Evolutionary conservation across 2,113 vertebrate genomes (phyloP), one percentile per base, ranked within the genome.

Genomic region (Capricornis sumatraensis): DNA sequence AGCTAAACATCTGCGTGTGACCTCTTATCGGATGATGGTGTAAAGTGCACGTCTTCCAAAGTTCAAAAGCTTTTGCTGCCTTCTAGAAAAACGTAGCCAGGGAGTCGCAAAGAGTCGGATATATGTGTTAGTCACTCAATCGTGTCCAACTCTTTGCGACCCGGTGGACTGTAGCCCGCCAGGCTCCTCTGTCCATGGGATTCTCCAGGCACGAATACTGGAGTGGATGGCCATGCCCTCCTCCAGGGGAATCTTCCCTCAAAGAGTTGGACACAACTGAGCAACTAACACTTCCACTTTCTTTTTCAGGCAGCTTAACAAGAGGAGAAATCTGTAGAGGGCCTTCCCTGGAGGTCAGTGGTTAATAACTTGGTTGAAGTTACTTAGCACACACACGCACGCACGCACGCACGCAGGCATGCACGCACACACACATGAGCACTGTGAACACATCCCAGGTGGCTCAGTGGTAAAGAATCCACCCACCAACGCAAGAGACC

Each of bases 91-190:
- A 50, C 3, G 3, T 2, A 43, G 23, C 23, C 12, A 27, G 11
- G 23, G 36, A 3, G 71, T 76, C 11, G 0, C 12, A 25, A 76
- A 43, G 71, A 76, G 71, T 13, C 1, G 0, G 36, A 43, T 25
- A 6, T 23, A 19, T 23, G n/a, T 71, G 67, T 23, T 40, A 23
- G n/a, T 40, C 10, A 40, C 67, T 12, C n/a, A 6, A 19, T 23
- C 4, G 10, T 71, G 67, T 36, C 67, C 67, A 23, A 23, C n/a
- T 71, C 67, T 71, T 40, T 23, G 67, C 5, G 0, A 40, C 9
- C 4, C 10, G 0, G 4, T 71, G n/a, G n/a, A 12, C n/a, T 23
- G 5, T 12, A 71, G 64, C n/a, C 64, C 0, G 0, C n/a, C n/a
- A 21, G 64, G 64, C 4, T 71, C n/a, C n/a, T 36, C n/a, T 36